These are phyloP conservation scores for Chaitophorus viminalis DNA, from an alignment of 2,888 invertebrate species.

Conservation along the genomic window DNA sequence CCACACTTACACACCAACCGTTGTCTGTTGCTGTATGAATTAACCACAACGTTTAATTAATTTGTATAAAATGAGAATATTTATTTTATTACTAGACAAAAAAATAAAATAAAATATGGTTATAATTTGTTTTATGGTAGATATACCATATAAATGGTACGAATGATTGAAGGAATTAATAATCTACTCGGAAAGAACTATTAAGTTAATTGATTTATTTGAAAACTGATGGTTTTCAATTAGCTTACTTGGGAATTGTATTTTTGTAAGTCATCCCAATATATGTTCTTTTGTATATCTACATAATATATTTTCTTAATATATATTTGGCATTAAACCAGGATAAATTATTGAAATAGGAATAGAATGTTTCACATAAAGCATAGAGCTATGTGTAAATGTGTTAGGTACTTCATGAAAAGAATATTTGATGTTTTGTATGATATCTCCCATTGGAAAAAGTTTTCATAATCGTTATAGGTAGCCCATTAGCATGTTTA, in stretches of 20 bases:
- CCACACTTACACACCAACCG: constrained; percentile 56
- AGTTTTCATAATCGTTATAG: no score
- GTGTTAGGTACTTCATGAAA: no score
- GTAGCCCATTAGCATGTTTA: neutral
- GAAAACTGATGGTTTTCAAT: no score
- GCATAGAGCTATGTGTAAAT: no score
- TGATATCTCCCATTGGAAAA: no score
- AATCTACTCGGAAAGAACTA: neutral
- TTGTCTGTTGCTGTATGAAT: constrained; percentile 30
- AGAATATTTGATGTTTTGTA: no score
- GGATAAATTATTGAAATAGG: neutral
- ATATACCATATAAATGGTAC: neutral
- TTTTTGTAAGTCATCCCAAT: neutral
- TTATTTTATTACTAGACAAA: neutral
- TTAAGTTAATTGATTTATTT: neutral
- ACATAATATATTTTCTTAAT: no score
- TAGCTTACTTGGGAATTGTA: neutral
- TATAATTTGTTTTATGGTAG: neutral
- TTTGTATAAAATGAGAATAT: constrained; percentile 5
- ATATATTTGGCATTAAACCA: no score
- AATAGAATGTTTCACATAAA: no score
- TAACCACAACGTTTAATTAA: neutral
- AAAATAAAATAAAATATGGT: neutral
- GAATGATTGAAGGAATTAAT: neutral
- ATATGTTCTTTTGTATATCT: no score